Base-by-base conservation (phyloP, 1,140 invertebrate genomes). In the Anastatus disparis region DNA sequence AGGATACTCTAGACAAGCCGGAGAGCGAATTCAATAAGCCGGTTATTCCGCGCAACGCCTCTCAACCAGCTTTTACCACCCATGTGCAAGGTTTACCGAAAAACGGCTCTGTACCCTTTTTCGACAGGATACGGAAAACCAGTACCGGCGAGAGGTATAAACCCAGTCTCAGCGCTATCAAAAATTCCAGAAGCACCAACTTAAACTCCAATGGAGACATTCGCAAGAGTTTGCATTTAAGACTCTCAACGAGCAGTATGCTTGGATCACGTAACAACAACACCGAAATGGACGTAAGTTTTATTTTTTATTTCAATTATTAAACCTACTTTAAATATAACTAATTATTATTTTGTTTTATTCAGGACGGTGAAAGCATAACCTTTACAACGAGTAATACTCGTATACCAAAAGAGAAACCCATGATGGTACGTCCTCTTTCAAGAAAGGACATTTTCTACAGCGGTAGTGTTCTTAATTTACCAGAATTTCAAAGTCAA, bases 361-460 rank as follows among this genome's bases (percentile, higher is more conserved):
- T 77, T 20, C 52, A 85, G 84, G 85, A 86, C 71, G 78, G 80
- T 6, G 82, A 85, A 62, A 85, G 84, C 66, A 85, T 86, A 56
- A 85, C 84, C 10, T 86, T 86, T 55, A 87, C 83, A 29, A 87
- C 84, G 1, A 87, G 87, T 46, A 88, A 83, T 71, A 48, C 38
- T 8, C 69, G 68, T 12, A 59, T 70, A 7, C 82, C 87, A 7
- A 87, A 87, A 66, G 91, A 91, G 76, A 88, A 88, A 15, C 84
- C 89, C 6, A 84, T 90, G 70, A 93, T 97, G 85, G 92, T 97
- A 17, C 90, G 97, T 17, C 97, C 97, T 2, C 85, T 99, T 82
- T 97, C 96, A 7, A 88, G 96, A 48, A 98, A 98, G 85, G 97
- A 99, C 84, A 98, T 99, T 74, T 99, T 99, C 87, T 99, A 99